phyloP scores from a whole-genome alignment of 2,113 vertebrate genomes.

The Nymphicus hollandicus region DNA sequence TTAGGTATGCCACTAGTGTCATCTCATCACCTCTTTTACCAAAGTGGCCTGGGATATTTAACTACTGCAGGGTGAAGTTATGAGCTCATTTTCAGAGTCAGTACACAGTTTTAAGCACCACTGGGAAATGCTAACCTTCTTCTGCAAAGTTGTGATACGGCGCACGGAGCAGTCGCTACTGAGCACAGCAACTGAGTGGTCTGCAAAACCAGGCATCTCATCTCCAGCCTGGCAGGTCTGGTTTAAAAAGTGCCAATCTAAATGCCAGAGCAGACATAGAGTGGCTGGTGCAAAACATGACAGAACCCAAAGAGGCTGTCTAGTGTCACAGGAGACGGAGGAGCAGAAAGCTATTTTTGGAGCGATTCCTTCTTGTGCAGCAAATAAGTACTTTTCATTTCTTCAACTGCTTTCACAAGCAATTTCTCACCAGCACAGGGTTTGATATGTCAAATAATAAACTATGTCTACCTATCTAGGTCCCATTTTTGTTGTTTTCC shows the following conservation, averaged over 20 bases:
- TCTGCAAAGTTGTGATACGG: not conserved
- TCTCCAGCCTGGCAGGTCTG: not conserved
- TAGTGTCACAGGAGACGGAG: not conserved
- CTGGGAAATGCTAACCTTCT: not conserved
- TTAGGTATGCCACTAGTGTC: not conserved
- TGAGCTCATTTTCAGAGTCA: not conserved
- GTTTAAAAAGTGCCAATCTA: not conserved
- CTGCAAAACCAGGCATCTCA: not conserved
- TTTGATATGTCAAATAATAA: not conserved
- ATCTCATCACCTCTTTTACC: not conserved
- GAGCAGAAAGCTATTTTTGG: not conserved
- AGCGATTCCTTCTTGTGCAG: not conserved
- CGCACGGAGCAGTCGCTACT: not conserved
- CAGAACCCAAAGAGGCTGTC: not conserved
- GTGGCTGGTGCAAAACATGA: not conserved
- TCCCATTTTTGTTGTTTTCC: not conserved
- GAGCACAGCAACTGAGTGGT: not conserved
- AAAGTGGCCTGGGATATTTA: not conserved
- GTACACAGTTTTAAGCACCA: not conserved
- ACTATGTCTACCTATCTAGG: not conserved
- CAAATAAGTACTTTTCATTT: not conserved
- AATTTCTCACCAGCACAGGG: not conserved
- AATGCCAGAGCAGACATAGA: not conserved
- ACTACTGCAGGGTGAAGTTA: not conserved
- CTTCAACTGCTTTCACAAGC: not conserved